These are phyloP conservation scores for Sebastes oblongus DNA, from an alignment of 2,797 vertebrate species.

Conservation along the genomic window DNA sequence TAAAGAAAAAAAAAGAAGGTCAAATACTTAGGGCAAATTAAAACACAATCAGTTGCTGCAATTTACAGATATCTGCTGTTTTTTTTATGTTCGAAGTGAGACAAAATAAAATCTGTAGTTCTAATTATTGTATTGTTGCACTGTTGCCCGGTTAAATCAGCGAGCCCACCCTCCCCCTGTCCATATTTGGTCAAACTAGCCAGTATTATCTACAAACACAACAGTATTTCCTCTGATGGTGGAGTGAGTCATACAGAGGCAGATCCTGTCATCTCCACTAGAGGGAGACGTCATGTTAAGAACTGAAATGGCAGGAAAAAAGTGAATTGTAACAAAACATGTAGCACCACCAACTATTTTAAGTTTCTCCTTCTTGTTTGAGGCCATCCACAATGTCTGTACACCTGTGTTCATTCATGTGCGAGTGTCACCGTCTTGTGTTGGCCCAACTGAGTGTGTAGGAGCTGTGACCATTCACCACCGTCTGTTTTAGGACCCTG, in stretches of 20 bases:
- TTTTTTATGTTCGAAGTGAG: background rate
- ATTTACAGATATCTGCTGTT: background rate
- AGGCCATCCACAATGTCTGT: background rate
- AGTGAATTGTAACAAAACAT: background rate
- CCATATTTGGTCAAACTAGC: conserved; percentile 4
- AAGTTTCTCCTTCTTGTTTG: background rate
- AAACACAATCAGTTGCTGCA: background rate
- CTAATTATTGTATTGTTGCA: background rate
- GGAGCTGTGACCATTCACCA: conserved; percentile 68
- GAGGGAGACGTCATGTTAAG: conserved; percentile 49
- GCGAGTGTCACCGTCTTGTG: conserved; percentile 53
- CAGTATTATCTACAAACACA: background rate
- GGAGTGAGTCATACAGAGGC: background rate
- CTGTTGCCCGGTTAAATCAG: background rate
- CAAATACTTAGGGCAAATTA: background rate
- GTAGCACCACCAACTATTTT: background rate
- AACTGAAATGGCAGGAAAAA: background rate
- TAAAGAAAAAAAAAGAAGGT: background rate
- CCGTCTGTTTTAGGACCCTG: conserved; percentile 69
- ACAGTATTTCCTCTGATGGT: background rate
- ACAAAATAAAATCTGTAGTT: background rate
- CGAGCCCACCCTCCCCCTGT: background rate
- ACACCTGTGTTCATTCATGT: background rate
- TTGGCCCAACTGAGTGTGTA: conserved; percentile 85
- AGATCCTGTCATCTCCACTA: conserved; percentile 59